These are phyloP conservation scores for Drosophila paramelanica DNA, from an alignment of 2,888 invertebrate species.

Conservation along the genomic window DNA sequence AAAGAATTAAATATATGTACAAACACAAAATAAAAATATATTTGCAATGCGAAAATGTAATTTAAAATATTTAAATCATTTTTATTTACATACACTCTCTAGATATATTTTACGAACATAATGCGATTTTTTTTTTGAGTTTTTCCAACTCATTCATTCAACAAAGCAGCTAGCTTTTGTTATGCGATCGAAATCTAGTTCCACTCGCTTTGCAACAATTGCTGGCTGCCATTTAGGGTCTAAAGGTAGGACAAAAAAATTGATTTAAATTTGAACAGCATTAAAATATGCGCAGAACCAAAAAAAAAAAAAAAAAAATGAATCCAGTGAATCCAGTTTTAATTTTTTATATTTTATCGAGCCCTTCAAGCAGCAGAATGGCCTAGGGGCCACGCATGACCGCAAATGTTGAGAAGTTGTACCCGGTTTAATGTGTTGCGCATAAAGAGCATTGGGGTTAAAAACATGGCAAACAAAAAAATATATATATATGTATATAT, in stretches of 20 bases:
- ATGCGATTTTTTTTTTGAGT: background rate
- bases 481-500: no score
- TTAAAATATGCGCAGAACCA: conserved; percentile 36
- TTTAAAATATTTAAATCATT: no score
- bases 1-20: no score
- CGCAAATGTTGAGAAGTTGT: conserved; percentile 67
- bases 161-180: conserved; percentile 3
- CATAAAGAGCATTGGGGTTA: conserved; percentile 51
- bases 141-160: conserved; percentile 4
- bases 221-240: conserved; percentile 8
- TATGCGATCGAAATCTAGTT: conserved; percentile 7
- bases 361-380: conserved; percentile 9
- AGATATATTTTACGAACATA: background rate
- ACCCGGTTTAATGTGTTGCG: conserved; percentile 14
- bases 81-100: no score
- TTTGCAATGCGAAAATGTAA: no score
- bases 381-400: conserved; percentile 60
- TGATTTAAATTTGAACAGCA: conserved; percentile 58
- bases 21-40: no score
- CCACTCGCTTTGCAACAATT: conserved; percentile 35
- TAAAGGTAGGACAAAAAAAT: conserved; percentile 53
- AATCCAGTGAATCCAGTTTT: conserved; percentile 63
- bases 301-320: conserved; percentile 24
- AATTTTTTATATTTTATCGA: conserved; percentile 28
- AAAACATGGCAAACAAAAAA: conserved; percentile 36